phyloP scores from a whole-genome alignment of 2,888 invertebrate genomes.

The Phalera bucephala region DNA sequence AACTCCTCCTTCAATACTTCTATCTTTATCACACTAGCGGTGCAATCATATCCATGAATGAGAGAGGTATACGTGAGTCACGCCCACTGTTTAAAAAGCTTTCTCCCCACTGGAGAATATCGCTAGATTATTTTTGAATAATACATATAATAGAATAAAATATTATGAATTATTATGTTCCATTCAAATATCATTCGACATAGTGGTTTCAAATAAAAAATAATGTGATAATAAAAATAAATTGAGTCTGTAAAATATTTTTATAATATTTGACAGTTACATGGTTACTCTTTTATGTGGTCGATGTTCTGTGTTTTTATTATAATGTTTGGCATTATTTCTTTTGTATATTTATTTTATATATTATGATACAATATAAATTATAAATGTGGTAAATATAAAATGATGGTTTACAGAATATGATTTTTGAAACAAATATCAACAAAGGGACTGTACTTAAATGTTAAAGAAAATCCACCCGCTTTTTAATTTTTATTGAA shows the following conservation, averaged over 20 bases:
- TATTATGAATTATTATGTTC: conserved; percentile 37
- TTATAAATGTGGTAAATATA: too few relatives aligned
- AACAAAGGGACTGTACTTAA: too few relatives aligned
- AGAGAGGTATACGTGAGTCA: conserved; percentile 20
- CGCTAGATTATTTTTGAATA: conserved; percentile 15
- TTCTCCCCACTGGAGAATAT: conserved; percentile 25
- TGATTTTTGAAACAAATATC: too few relatives aligned
- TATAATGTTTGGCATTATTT: conserved; percentile 22
- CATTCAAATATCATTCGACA: conserved; percentile 36
- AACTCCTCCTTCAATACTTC: conserved; percentile 51
- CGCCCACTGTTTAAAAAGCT: conserved; percentile 33
- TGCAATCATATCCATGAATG: conserved; percentile 20
- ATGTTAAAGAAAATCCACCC: too few relatives aligned
- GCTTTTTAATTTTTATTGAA: too few relatives aligned
- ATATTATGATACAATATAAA: too few relatives aligned
- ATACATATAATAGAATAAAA: conserved; percentile 28
- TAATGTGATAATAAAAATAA: conserved; percentile 37
- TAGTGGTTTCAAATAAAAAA: conserved; percentile 35
- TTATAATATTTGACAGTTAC: conserved; percentile 20
- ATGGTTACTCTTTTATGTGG: conserved; percentile 18
- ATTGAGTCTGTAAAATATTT: conserved; percentile 21
- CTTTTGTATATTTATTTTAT: conserved; percentile 4
- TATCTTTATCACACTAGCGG: conserved; percentile 32
- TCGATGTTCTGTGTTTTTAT: conserved; percentile 18
- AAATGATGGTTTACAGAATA: too few relatives aligned